Base-by-base conservation (phyloP, 2,888 invertebrate genomes). In the Drosophila birchii region DNA sequence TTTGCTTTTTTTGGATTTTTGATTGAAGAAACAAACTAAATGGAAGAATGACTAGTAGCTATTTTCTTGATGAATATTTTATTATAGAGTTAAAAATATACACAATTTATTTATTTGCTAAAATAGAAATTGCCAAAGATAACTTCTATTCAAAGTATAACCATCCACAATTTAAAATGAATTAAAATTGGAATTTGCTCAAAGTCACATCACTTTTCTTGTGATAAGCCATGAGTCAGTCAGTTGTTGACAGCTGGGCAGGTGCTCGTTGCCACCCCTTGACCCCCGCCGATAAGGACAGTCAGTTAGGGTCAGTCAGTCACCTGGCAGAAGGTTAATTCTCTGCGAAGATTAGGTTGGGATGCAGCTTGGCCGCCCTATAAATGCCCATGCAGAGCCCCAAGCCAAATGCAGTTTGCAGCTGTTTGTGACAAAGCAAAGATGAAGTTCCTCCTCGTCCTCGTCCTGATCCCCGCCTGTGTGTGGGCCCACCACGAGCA, bases 361-460 rank as follows among this genome's bases (percentile, higher is more conserved):
- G 12, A 29, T 6, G 32, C 51, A 56, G 23, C 32, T 45, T 36
- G 16, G 1, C 36, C 11, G 51, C 26, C 51, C 72, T 84, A 87
- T 84, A 84, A 84, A 84, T 81, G 64, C 53, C 45, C 59, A 43
- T 32, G 75, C 66, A 41, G 29, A 41, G 45, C 56, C 12, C 51
- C 54, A 62, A 71, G 38, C 56, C 76, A 62, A 70, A 34, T 64
- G 61, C 76, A 87, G 85, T 53, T 84, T 79, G 59, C 67, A 78
- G 32, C 58, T 58, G 18, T 11, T 51, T 49, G 29, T 36, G 43
- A 6, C 8, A 12, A n/a, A 23, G 62, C 51, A 55, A 23, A 66
- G 26, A 84, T 84, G 87, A 87, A 84, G 64, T 38, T 76, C 18
- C 57, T 85, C 20, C 43, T 81, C 14, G 29, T 66, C 43, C 53